These are phyloP conservation scores for Sicus ferrugineus DNA, from an alignment of 2,888 invertebrate genomes.

Conservation along the genomic window DNA sequence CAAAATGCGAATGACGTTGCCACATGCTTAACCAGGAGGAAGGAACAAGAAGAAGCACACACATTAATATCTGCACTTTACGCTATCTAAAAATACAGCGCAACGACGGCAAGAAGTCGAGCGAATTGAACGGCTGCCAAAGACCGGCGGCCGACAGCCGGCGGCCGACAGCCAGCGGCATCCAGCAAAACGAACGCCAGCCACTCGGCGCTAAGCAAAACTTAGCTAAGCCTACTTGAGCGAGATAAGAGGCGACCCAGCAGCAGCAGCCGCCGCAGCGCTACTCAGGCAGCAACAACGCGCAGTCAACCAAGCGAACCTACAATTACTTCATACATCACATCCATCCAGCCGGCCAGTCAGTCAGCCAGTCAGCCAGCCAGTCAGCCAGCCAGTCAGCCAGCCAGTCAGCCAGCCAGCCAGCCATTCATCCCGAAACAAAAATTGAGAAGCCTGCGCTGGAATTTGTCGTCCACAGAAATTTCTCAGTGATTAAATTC, in stretches of 20 bases:
- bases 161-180: background rate
- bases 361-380: too few relatives aligned
- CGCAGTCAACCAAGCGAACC: too few relatives aligned
- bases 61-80: constrained; percentile 27
- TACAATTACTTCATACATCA: too few relatives aligned
- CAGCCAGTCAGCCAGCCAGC: too few relatives aligned
- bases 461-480: constrained; percentile 24
- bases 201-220: background rate
- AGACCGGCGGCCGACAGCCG: constrained; percentile 3
- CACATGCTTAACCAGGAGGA: background rate
- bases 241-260: constrained; percentile 19
- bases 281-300: background rate
- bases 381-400: too few relatives aligned
- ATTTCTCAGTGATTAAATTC: constrained; percentile 44
- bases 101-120: constrained; percentile 7
- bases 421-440: too few relatives aligned
- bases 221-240: background rate
- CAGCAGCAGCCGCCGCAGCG: background rate
- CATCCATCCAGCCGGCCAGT: too few relatives aligned
- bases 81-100: constrained; percentile 33
- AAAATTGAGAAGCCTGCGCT: background rate
- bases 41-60: background rate
- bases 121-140: constrained; percentile 3
- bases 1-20: background rate
- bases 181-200: constrained; percentile 7